phyloP scores from a whole-genome alignment of 2,797 vertebrate species.

The Strix occidentalis region DNA sequence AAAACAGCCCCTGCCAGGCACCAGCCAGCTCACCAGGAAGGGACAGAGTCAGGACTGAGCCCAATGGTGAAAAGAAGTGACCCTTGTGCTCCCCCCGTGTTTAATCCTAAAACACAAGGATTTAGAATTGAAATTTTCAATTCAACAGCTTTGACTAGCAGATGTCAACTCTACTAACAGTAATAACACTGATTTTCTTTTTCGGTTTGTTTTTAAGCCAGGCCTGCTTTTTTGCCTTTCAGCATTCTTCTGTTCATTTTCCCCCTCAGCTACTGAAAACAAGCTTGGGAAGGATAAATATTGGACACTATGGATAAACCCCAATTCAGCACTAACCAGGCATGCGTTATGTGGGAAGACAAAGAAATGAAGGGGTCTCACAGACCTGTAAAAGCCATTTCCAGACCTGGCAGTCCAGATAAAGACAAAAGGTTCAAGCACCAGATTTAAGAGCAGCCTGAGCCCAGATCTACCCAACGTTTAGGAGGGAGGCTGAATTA shows the following conservation, averaged over 20 bases:
- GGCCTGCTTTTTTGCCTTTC: not conserved
- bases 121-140: not conserved
- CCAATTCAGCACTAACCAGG: not conserved
- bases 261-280: not conserved
- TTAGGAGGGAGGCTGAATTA: not conserved
- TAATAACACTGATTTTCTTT: not conserved
- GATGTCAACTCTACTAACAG: not conserved
- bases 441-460: not conserved
- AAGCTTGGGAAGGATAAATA: not conserved
- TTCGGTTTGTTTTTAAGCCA: not conserved
- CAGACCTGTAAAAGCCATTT: not conserved
- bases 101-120: not conserved
- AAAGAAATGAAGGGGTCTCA: not conserved
- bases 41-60: not conserved
- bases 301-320: not conserved
- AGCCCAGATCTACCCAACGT: not conserved
- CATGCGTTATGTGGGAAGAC: not conserved
- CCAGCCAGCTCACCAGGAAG: not conserved
- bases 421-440: not conserved
- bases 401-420: not conserved
- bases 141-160: not conserved
- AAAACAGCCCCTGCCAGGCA: not conserved
- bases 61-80: fast-evolving
- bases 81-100: too few relatives aligned
- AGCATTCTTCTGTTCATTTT: not conserved